Percentiles rank a stretch among this genome's conserved stretches.
These are phyloP conservation scores for Dryadula phaetusa DNA, from an alignment of 2,888 invertebrate genomes.

Conservation along the genomic window DNA sequence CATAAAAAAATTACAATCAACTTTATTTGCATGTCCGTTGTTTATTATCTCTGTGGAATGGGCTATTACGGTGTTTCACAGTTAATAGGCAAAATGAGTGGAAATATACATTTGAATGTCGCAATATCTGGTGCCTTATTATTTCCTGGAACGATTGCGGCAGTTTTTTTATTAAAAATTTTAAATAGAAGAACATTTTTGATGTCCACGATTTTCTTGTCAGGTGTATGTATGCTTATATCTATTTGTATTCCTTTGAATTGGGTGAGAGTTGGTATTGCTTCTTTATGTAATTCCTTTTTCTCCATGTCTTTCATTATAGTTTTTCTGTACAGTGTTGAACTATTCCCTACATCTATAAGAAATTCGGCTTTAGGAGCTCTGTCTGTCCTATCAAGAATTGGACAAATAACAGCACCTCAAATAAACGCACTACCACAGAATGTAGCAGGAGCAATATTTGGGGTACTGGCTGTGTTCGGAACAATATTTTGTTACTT, in stretches of 20 bases:
- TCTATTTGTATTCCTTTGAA: conserved; percentile 58
- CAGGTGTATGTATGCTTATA: conserved; percentile 65
- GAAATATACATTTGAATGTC: conserved; percentile 91
- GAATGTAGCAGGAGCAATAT: conserved; percentile 72
- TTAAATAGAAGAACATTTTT: conserved; percentile 86
- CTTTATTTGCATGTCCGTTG: conserved; percentile 86
- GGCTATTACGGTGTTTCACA: conserved; percentile 93
- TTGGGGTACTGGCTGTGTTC: conserved; percentile 86
- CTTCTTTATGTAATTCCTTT: conserved; percentile 89
- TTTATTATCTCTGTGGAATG: conserved; percentile 91
- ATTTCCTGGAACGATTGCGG: conserved; percentile 85
- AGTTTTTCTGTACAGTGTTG: conserved; percentile 92
- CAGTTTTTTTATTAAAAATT: conserved; percentile 83
- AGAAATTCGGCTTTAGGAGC: conserved; percentile 92
- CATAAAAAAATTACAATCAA: conserved; percentile 83
- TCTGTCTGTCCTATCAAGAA: conserved; percentile 90
- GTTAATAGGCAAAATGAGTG: conserved; percentile 89
- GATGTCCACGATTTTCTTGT: conserved; percentile 78
- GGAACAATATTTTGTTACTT: conserved; percentile 86
- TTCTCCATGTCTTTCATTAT: conserved; percentile 92
- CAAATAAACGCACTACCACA: conserved; percentile 86
- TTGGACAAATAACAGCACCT: conserved; percentile 92
- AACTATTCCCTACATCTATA: conserved; percentile 93
- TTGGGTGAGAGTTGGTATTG: conserved; percentile 84
- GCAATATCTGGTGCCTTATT: conserved; percentile 88